A percentile compares a stretch with the other conserved stretches of the same genome.
These are phyloP conservation scores for Rhinatrema bivittatum DNA, from an alignment of 2,797 vertebrate genomes.

Conservation along the genomic window DNA sequence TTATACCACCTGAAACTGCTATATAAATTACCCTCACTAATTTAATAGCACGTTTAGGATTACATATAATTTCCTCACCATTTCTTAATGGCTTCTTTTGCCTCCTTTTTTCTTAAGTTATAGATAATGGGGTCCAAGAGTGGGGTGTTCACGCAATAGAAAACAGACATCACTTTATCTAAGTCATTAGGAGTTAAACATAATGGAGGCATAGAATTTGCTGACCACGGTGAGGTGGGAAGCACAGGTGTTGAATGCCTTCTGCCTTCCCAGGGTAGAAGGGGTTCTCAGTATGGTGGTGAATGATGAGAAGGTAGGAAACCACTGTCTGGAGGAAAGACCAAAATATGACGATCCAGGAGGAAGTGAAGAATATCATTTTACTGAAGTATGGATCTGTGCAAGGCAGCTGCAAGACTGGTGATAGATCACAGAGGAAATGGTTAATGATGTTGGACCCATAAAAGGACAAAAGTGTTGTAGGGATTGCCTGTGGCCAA, in stretches of 20 bases:
- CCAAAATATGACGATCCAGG: conserved; percentile 17
- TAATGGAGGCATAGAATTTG: conserved; percentile 30
- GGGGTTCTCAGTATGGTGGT: conserved; percentile 11
- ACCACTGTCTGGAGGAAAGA: conserved; percentile 14
- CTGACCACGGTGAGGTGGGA: conserved; percentile 29
- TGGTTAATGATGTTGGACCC: conserved; percentile 25
- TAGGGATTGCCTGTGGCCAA: neutral
- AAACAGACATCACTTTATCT: conserved; percentile 33
- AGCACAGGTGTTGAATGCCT: conserved; percentile 35
- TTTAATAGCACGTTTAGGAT: too few relatives aligned
- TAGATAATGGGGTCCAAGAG: conserved; percentile 37
- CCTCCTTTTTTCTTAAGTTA: conserved; percentile 32
- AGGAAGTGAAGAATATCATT: conserved; percentile 10
- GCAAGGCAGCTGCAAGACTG: conserved; percentile 24
- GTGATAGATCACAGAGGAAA: conserved; percentile 33
- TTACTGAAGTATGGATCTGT: conserved; percentile 12
- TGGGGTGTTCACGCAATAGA: conserved; percentile 33
- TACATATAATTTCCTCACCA: too few relatives aligned
- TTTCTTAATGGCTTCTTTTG: conserved; percentile 18
- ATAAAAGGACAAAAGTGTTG: conserved; percentile 20
- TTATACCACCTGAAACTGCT: too few relatives aligned
- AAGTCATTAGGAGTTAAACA: conserved; percentile 22
- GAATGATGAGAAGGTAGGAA: conserved; percentile 29
- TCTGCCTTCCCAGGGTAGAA: conserved; percentile 13
- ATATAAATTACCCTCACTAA: too few relatives aligned